phyloP scores from a whole-genome alignment of 2,113 vertebrate species.

The Varanus salvator region DNA sequence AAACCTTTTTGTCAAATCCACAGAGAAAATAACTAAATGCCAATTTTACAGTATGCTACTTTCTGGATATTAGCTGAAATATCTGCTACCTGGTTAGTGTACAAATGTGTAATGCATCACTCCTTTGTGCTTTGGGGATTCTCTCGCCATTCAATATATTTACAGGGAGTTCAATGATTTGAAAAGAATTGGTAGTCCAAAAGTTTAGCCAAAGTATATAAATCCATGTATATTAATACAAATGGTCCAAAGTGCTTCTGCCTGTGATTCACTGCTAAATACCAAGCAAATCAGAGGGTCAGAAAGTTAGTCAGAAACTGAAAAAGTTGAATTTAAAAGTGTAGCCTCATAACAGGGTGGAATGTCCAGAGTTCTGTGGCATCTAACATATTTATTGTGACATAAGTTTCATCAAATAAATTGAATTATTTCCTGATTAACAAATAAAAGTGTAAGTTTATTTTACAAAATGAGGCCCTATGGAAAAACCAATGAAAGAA shows the following conservation, averaged over 20 bases:
- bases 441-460: no score
- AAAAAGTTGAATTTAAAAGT: neutral
- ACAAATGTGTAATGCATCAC: conserved; percentile 7
- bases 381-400: neutral
- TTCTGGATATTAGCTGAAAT: neutral
- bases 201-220: neutral
- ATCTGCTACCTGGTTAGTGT: neutral
- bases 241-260: neutral
- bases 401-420: no score
- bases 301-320: neutral
- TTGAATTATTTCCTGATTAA: no score
- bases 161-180: neutral
- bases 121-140: neutral
- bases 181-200: neutral
- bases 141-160: neutral
- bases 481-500: neutral
- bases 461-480: neutral
- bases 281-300: neutral
- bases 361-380: neutral
- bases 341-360: neutral
- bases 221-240: neutral
- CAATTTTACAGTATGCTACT: neutral
- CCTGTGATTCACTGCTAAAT: neutral
- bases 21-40: conserved; percentile 34
- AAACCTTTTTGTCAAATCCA: neutral